Base-by-base conservation (phyloP, 2,113 vertebrate genomes). In the Saguinus imperator region DNA sequence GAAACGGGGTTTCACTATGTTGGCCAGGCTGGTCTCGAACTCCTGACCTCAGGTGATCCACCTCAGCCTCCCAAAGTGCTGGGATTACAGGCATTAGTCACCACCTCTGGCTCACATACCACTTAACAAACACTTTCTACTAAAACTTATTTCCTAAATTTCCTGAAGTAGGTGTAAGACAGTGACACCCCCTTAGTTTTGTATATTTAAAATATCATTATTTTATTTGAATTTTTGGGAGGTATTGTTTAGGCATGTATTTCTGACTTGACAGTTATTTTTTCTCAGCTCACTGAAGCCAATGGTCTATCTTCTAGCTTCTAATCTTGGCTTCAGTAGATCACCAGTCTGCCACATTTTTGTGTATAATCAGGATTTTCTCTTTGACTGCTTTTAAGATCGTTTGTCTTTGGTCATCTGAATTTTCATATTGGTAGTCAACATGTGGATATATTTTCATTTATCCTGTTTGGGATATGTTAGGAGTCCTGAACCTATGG, bases 211-310 rank as follows among this genome's bases (percentile, higher is more conserved):
- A 48, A 23, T 91, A 23, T 37, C 45, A 80, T 73, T 43, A 87
- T 86, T 96, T 91, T n/a, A 68, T n/a, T 55, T 83, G 55, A 72
- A 87, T 83, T 70, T 83, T 84, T 73, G 40, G 58, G 82, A 77
- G 21, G n/a, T 10, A 17, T 25, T 64, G 64, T 94, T 84, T 79
- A 9, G 32, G 25, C 4, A 6, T 40, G 21, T 64, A 52, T 83
- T 87, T 93, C 57, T 80, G 40, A 8, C 12, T 57, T 27, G n/a
- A 25, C 64, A 29, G 45, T 70, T 70, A 68, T 70, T 79, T 86
- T 66, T 73, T 20, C 29, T 64, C 18, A 70, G 43, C 37, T 48
- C 32, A 2, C 20, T 72, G 52, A 61, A 80, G 66, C 35, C 64
- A 73, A 35, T 55, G 29, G 45, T 96, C 95, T 55, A n/a, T 61